Conservation (phyloP, 2,113 vertebrate genomes). For the Myiozetetes cayanensis region DNA sequence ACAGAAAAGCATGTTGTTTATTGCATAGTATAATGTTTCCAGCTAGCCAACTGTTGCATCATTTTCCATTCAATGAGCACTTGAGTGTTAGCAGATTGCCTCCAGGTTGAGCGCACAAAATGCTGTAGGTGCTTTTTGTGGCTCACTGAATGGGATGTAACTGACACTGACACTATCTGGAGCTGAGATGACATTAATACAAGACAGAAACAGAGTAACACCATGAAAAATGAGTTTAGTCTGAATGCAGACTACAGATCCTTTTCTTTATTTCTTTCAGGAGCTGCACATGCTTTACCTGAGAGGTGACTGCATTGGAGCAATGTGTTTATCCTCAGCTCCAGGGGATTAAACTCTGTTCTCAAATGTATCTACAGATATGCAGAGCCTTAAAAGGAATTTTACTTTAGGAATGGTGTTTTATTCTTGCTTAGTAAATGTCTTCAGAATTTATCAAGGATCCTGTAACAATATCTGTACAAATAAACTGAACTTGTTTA, state of each 20-base stretch:
- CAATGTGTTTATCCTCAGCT: not conserved
- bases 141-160: slow-evolving; percentile 47
- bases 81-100: slow-evolving; percentile 60
- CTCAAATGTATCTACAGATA: not conserved
- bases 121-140: slow-evolving; percentile 52
- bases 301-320: not conserved
- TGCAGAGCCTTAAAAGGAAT: not conserved
- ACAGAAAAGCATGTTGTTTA: not conserved
- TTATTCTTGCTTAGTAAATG: not conserved
- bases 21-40: slow-evolving; percentile 5
- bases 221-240: not conserved
- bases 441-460: not conserved
- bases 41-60: slow-evolving; percentile 51
- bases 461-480: not conserved
- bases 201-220: not conserved
- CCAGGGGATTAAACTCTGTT: not conserved
- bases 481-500: not conserved
- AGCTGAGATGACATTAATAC: not conserved
- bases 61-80: slow-evolving; percentile 61
- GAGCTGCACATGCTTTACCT: not conserved
- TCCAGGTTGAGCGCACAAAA: slow-evolving; percentile 55
- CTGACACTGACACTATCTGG: not conserved
- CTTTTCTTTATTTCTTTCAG: not conserved
- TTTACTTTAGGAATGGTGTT: not conserved
- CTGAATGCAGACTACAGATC: not conserved